Conservation (phyloP, 2,888 invertebrate genomes). For the Harpalus rubripes region DNA sequence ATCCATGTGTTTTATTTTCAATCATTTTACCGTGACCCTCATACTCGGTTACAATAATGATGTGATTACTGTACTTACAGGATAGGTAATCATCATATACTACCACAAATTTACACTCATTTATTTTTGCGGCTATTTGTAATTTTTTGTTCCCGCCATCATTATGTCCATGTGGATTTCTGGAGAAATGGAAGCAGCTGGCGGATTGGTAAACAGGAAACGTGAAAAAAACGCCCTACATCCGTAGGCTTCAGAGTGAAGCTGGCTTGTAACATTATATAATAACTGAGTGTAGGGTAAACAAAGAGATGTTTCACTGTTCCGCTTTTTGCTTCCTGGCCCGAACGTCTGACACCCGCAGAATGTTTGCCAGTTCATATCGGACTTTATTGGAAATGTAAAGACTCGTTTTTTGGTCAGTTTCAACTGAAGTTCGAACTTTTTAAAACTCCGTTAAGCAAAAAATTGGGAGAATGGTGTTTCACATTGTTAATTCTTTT, state of each 20-base stretch:
- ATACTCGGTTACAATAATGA: no score
- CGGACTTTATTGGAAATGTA: constrained; percentile 21
- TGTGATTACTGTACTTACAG: no score
- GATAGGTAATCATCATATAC: no score
- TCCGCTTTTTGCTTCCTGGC: constrained; percentile 24
- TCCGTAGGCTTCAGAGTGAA: constrained; percentile 15
- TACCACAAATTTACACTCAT: neutral
- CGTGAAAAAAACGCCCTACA: constrained; percentile 37
- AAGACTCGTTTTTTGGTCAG: neutral
- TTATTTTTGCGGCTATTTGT: neutral
- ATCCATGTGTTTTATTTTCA: no score
- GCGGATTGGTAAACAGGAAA: constrained; percentile 44
- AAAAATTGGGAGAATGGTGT: no score
- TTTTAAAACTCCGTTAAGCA: no score
- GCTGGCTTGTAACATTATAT: constrained; percentile 5
- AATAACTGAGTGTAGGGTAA: constrained; percentile 27
- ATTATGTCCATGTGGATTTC: neutral
- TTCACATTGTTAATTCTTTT: no score
- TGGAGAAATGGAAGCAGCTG: neutral
- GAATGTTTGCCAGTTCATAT: constrained; percentile 26
- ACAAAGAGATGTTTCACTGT: constrained; percentile 38
- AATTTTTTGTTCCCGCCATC: neutral
- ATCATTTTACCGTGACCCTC: no score
- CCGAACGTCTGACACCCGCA: neutral
- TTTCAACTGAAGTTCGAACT: neutral